Evolutionary conservation across 1,140 invertebrate genomes (phyloP).

Genomic region (Pinna nobilis): DNA sequence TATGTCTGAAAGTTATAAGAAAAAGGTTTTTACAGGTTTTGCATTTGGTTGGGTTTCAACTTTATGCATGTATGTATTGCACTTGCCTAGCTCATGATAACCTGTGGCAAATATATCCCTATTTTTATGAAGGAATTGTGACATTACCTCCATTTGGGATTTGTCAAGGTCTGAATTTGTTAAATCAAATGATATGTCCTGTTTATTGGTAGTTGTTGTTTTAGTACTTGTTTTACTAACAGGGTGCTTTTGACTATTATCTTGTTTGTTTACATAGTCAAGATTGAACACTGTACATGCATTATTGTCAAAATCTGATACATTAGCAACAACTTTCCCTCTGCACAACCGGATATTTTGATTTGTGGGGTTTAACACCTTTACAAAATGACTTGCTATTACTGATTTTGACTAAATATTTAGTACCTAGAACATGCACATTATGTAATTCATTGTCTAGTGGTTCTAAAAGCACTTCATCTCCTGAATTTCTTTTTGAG

Average conservation of each 20-base stretch:
- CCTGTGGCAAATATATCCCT: conserved; percentile 10
- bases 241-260: neutral
- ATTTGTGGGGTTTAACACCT: neutral
- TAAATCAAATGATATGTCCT: neutral
- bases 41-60: too few relatives aligned
- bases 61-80: too few relatives aligned
- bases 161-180: neutral
- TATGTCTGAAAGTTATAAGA: too few relatives aligned
- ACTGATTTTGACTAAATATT: neutral
- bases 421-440: neutral
- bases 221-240: neutral
- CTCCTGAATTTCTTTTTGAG: neutral
- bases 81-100: neutral
- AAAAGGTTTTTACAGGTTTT: too few relatives aligned
- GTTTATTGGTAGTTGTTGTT: neutral
- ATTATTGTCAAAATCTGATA: neutral
- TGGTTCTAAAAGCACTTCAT: neutral
- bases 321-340: neutral
- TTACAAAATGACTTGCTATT: neutral
- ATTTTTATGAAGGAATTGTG: neutral
- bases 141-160: neutral
- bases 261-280: neutral
- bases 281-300: neutral
- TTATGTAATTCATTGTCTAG: neutral
- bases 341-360: neutral